Conservation (phyloP, 2,888 invertebrate genomes). For the Crocallis elinguaria region DNA sequence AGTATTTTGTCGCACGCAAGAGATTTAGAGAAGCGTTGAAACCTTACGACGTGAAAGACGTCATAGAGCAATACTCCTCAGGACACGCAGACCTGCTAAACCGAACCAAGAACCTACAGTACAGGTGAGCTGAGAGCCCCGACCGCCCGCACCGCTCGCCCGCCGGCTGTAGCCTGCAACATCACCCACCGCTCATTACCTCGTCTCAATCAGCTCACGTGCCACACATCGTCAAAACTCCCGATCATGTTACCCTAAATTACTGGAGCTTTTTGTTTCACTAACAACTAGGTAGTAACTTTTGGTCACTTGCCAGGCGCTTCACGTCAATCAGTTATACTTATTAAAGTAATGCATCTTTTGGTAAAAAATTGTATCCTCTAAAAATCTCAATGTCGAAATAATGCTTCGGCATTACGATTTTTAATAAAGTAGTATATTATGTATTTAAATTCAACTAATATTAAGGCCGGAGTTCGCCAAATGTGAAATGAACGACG, state of each 20-base stretch:
- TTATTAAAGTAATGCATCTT: no score
- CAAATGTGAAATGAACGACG: no score
- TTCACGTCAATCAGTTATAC: no score
- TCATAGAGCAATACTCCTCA: constrained; percentile 96
- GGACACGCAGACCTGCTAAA: constrained; percentile 95
- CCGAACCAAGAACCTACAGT: constrained; percentile 94
- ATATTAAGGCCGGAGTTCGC: no score
- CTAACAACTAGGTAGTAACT: not conserved
- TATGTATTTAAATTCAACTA: no score
- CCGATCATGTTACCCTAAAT: not conserved
- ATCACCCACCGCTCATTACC: constrained; percentile 55
- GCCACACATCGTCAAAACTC: constrained; percentile 31
- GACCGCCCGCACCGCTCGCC: constrained; percentile 35
- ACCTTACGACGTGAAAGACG: constrained; percentile 97
- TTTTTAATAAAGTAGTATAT: no score
- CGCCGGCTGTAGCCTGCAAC: constrained; percentile 42
- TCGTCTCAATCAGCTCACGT: constrained; percentile 41
- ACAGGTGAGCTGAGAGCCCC: constrained; percentile 86
- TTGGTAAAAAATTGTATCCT: no score
- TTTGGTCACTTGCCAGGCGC: no score
- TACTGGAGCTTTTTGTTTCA: not conserved
- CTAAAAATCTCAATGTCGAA: no score
- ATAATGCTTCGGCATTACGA: no score
- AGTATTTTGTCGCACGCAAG: constrained; percentile 95
- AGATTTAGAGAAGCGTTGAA: constrained; percentile 96